phyloP scores from a whole-genome alignment of 2,113 vertebrate species.

The Capra hircus region DNA sequence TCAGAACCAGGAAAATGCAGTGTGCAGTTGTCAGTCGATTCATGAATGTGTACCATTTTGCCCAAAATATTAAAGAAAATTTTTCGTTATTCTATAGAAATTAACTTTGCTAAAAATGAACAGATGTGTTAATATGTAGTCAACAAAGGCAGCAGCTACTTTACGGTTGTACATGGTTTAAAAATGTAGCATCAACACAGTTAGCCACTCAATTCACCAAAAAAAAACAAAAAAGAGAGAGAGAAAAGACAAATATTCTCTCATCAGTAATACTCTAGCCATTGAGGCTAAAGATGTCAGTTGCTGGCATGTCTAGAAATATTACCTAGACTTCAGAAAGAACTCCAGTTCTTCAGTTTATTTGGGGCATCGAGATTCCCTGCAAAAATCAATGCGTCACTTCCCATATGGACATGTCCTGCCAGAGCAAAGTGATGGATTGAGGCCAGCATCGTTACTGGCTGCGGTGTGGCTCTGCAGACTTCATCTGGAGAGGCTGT shows the following conservation, averaged over 20 bases:
- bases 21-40: background rate
- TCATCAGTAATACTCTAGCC: background rate
- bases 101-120: background rate
- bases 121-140: background rate
- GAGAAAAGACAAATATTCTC: background rate
- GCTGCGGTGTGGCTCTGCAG: background rate
- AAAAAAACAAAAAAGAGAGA: background rate
- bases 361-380: background rate
- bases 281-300: background rate
- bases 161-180: background rate
- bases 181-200: background rate
- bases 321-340: background rate
- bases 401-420: rapidly evolving
- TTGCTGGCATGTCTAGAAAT: background rate
- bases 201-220: background rate
- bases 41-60: background rate
- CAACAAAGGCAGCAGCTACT: background rate
- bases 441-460: too few species aligned
- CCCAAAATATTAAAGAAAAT: background rate
- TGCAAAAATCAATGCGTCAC: rapidly evolving
- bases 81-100: background rate
- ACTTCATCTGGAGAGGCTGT: background rate
- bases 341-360: background rate
- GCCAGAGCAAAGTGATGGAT: background rate
- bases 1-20: background rate